These are phyloP conservation scores for Holothuria scabra DNA, from an alignment of 53 echinoderm and acorn worm species.

Conservation along the genomic window DNA sequence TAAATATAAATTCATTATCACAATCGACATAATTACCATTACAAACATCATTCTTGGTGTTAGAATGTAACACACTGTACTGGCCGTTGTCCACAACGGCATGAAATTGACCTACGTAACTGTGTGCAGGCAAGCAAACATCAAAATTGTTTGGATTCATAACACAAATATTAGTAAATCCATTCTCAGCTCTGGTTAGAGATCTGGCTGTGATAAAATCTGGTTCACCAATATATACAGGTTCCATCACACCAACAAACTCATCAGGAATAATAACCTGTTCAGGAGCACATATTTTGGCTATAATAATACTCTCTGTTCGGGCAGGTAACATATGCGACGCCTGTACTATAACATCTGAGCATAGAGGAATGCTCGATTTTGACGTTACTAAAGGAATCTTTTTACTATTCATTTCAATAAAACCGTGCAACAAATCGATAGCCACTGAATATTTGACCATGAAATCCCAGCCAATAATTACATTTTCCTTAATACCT, in stretches of 20 bases:
- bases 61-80: background rate
- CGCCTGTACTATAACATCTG: background rate
- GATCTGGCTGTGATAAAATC: background rate
- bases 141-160: background rate
- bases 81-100: background rate
- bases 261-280: no score
- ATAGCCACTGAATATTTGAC: background rate
- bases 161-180: background rate
- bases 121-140: background rate
- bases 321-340: no score
- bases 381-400: background rate
- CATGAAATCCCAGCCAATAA: conserved; percentile 38
- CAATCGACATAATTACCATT: no score
- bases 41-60: no score
- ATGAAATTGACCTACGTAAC: background rate
- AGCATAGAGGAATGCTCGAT: background rate
- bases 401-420: background rate
- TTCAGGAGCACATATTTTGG: no score
- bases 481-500: background rate
- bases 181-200: background rate
- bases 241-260: background rate
- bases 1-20: no score
- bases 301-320: no score
- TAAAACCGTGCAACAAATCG: background rate
- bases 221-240: no score